A percentile compares a stretch with the other conserved stretches of the same genome.
Conservation (phyloP, 92 coral and sea anemone species). For the Pocillopora meandrina region DNA sequence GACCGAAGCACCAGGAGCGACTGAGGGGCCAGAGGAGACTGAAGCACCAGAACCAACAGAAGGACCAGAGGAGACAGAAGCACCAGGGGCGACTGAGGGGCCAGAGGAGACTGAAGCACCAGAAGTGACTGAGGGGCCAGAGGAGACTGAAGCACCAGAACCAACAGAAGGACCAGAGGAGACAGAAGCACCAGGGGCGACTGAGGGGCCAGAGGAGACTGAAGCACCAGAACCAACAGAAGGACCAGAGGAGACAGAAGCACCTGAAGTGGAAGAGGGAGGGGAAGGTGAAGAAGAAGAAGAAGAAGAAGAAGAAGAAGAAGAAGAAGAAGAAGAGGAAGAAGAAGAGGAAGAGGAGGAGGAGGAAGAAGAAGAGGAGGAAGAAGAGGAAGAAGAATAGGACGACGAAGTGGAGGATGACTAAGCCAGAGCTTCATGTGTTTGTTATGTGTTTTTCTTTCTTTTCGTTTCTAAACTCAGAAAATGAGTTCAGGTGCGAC, state of each 20-base stretch:
- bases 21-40: neutral
- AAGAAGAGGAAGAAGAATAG: neutral
- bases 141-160: neutral
- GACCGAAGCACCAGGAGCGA: neutral
- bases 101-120: neutral
- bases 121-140: neutral
- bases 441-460: too few species aligned
- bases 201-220: neutral
- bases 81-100: neutral
- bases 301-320: neutral
- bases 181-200: neutral
- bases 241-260: neutral
- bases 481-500: too few species aligned
- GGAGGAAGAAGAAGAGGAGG: neutral
- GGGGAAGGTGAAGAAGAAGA: constrained; percentile 5
- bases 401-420: neutral
- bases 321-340: neutral
- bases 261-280: neutral
- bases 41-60: too few species aligned
- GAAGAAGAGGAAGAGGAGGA: neutral
- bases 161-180: neutral
- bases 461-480: too few species aligned
- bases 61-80: neutral
- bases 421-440: too few species aligned
- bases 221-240: neutral